Conservation (phyloP, 2,113 vertebrate genomes). For the Marcusenius ussheri region DNA sequence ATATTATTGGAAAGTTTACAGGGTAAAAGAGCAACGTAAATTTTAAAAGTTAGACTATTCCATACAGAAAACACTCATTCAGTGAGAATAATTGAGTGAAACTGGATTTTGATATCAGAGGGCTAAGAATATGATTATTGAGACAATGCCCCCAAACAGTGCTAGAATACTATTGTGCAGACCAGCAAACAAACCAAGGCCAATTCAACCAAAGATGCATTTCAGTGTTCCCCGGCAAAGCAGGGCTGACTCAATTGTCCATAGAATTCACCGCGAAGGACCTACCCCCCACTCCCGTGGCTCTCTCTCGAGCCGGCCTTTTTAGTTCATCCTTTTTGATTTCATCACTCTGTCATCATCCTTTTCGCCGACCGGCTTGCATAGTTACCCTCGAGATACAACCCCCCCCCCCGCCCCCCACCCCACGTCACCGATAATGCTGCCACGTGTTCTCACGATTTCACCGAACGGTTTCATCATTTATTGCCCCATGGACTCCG, state of each 20-base stretch:
- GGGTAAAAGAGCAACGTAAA: background rate
- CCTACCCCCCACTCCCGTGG: background rate
- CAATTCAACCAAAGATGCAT: background rate
- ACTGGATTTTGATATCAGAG: constrained; percentile 11
- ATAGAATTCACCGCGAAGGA: background rate
- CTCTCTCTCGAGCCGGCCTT: background rate
- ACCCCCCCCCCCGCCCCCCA: background rate
- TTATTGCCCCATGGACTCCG: background rate
- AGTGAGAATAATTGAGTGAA: background rate
- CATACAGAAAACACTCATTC: background rate
- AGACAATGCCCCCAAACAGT: background rate
- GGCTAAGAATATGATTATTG: background rate
- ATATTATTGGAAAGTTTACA: background rate
- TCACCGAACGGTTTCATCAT: constrained; percentile 7
- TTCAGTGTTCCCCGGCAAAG: background rate
- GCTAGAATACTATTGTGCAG: background rate
- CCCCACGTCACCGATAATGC: background rate
- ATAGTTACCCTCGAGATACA: background rate
- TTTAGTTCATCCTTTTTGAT: constrained; percentile 1
- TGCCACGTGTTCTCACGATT: background rate
- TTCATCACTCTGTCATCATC: constrained; percentile 11
- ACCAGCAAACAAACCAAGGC: constrained; percentile 2
- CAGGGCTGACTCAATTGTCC: background rate
- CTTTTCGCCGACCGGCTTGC: background rate
- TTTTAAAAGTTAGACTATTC: background rate